Evolutionary conservation across 2,888 invertebrate genomes (phyloP).

Genomic region (Cerceris ruficornis): DNA sequence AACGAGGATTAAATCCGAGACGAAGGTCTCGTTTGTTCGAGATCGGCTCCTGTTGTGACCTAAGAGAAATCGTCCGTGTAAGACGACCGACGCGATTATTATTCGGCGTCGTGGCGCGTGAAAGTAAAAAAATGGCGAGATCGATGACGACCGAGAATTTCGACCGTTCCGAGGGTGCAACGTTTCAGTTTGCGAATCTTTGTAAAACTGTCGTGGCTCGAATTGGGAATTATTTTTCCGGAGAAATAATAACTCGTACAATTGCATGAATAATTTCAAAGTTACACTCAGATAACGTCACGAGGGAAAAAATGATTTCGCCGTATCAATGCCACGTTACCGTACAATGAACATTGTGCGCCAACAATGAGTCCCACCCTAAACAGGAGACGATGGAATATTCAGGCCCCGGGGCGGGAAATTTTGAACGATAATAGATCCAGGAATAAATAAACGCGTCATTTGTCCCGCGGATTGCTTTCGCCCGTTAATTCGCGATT

Average conservation of each 20-base stretch:
- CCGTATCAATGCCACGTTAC: no score
- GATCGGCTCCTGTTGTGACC: conserved; percentile 63
- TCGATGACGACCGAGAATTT: neutral
- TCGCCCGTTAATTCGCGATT: conserved; percentile 33
- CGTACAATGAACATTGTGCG: no score
- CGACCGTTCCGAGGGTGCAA: neutral
- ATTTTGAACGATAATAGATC: neutral
- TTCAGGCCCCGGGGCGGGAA: no score
- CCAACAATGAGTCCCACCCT: no score
- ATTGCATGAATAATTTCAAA: no score
- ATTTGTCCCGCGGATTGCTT: conserved; percentile 34
- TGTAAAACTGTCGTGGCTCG: no score
- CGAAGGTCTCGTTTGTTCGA: conserved; percentile 59
- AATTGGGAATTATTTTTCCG: no score
- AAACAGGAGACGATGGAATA: no score
- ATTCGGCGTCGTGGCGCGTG: conserved; percentile 32
- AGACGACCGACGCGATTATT: conserved; percentile 44
- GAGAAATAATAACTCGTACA: no score
- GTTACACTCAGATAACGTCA: no score
- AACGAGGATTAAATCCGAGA: conserved; percentile 74
- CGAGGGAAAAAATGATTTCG: no score
- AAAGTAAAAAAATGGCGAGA: conserved; percentile 23
- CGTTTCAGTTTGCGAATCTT: no score
- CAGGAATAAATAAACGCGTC: conserved; percentile 22
- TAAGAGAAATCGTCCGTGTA: conserved; percentile 65